Evolutionary conservation across 2,113 vertebrate genomes (phyloP).

Genomic region (Taurulus bubalis): DNA sequence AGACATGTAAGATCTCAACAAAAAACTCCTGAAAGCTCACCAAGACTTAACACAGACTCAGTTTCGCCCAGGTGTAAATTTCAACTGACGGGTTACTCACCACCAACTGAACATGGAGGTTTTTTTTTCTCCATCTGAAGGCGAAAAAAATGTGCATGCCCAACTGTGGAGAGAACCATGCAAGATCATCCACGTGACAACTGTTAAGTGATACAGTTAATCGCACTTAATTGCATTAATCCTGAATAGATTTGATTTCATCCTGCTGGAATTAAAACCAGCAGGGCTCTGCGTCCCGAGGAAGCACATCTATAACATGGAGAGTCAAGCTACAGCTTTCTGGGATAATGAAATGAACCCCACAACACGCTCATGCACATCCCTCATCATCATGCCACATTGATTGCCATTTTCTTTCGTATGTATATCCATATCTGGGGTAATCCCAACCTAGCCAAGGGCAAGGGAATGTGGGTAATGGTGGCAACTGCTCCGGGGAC

Average conservation of each 20-base stretch:
- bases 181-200: constrained; percentile 21
- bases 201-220: constrained; percentile 37
- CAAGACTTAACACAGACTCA: background rate
- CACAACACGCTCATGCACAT: background rate
- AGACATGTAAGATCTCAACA: background rate
- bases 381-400: constrained; percentile 9
- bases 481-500: constrained; percentile 55
- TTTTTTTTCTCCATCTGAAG: background rate
- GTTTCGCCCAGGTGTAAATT: background rate
- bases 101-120: background rate
- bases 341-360: constrained; percentile 6
- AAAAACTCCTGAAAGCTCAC: background rate
- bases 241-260: constrained; percentile 46
- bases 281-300: constrained; percentile 21
- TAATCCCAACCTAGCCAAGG: background rate
- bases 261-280: constrained; percentile 52
- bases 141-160: constrained; percentile 4
- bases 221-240: constrained; percentile 51
- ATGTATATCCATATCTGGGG: constrained; percentile 24
- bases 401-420: constrained; percentile 21
- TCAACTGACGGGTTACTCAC: constrained; percentile 1
- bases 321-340: constrained; percentile 2
- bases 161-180: constrained; percentile 3
- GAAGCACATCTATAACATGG: constrained; percentile 18
- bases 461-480: constrained; percentile 40